Conservation (phyloP, 1,140 invertebrate genomes). For the Drosophila suzukii region DNA sequence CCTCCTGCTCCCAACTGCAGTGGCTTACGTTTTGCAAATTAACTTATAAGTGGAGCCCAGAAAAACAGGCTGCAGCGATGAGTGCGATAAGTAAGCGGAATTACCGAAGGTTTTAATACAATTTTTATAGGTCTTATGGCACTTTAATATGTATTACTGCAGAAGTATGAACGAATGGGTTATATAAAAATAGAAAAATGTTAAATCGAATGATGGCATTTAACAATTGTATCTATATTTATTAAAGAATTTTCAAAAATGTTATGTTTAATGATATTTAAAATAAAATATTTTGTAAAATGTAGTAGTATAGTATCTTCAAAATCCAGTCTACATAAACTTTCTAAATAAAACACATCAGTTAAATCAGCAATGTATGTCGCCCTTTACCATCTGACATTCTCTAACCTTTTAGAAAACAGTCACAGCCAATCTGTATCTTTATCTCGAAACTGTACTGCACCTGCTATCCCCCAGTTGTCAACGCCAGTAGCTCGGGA, state of each 20-base stretch:
- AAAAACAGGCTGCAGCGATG: constrained; percentile 13
- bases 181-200: background rate
- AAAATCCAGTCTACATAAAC: no score
- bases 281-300: no score
- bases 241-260: background rate
- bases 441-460: constrained; percentile 52
- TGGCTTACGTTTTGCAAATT: constrained; percentile 52
- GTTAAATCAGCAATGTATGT: background rate
- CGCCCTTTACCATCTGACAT: constrained; percentile 22
- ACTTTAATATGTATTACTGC: background rate
- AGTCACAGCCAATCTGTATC: constrained; percentile 13
- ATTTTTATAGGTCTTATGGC: constrained; percentile 6
- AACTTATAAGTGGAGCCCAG: constrained; percentile 65
- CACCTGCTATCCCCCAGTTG: constrained; percentile 68
- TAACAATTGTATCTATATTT: no score
- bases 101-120: constrained; percentile 27
- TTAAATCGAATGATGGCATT: background rate
- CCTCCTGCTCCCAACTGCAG: constrained; percentile 14
- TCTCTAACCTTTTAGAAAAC: constrained; percentile 29
- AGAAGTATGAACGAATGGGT: no score
- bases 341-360: no score
- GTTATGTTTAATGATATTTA: background rate
- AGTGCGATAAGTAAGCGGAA: constrained; percentile 33
- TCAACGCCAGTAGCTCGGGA: constrained; percentile 74
- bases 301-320: no score